Evolutionary conservation across 2,797 vertebrate genomes (phyloP).

Genomic region (Eulemur albifrons): DNA sequence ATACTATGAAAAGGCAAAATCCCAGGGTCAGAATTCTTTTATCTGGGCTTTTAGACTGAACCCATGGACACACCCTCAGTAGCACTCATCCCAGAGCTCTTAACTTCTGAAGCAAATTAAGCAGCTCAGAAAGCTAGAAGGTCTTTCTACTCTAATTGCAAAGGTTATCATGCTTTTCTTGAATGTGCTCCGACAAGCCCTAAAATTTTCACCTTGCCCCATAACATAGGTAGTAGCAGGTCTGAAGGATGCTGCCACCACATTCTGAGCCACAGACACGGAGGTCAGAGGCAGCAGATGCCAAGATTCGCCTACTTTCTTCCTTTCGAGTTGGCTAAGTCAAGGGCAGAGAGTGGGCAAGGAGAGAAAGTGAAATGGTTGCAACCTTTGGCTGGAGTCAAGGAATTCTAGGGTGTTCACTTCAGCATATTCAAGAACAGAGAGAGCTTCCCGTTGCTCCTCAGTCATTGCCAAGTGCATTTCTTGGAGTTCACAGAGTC

Average conservation of each 20-base stretch:
- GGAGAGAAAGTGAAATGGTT: background rate
- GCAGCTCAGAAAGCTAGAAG: background rate
- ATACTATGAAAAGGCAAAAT: background rate
- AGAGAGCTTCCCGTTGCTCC: background rate
- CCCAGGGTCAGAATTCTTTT: background rate
- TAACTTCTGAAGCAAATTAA: background rate
- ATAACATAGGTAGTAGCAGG: background rate
- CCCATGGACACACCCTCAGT: background rate
- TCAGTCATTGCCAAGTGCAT: background rate
- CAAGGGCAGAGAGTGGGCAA: background rate
- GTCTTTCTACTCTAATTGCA: background rate
- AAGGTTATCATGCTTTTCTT: background rate
- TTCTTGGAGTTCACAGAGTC: constrained; percentile 18
- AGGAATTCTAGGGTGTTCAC: constrained; percentile 49
- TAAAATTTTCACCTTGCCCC: background rate
- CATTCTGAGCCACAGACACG: background rate
- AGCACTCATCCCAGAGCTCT: background rate
- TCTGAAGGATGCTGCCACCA: background rate
- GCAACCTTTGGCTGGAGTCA: constrained; percentile 19
- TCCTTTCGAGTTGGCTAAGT: background rate
- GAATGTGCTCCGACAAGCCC: background rate
- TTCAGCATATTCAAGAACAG: background rate
- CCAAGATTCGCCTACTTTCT: background rate
- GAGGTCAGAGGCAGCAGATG: background rate
- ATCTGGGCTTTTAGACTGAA: background rate